Conservation (phyloP, 2,113 vertebrate species). For the Zingel zingel region DNA sequence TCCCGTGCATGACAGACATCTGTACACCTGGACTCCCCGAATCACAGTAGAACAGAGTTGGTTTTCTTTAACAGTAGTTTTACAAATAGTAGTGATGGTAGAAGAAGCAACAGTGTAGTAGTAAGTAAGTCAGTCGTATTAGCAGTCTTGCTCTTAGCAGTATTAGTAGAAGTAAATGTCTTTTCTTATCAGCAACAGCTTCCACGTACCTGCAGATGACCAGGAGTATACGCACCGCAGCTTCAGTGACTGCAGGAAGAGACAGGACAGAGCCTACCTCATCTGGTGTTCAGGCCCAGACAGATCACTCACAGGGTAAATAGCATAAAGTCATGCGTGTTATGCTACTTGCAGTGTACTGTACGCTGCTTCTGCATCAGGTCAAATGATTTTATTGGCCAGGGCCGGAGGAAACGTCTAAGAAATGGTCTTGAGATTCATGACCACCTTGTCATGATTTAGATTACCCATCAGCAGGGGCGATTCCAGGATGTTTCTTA, state of each 20-base stretch:
- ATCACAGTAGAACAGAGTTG: background rate
- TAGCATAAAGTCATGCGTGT: background rate
- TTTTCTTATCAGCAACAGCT: constrained; percentile 1
- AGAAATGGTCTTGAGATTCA: background rate
- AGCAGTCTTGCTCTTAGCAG: background rate
- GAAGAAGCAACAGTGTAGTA: background rate
- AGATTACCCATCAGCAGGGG: no score
- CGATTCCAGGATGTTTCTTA: no score
- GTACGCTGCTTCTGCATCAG: background rate
- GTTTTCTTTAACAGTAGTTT: background rate
- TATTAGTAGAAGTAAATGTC: background rate
- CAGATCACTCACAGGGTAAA: constrained; percentile 4
- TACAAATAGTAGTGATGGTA: background rate
- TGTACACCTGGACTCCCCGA: background rate
- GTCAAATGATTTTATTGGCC: background rate
- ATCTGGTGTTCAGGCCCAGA: no score
- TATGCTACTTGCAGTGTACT: background rate
- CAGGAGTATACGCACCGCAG: background rate
- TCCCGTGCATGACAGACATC: background rate
- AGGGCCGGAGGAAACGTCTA: background rate
- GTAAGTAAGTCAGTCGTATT: background rate
- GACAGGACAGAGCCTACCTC: background rate
- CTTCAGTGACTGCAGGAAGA: background rate
- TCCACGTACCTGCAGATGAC: background rate
- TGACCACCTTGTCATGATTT: background rate